A percentile compares a stretch with the other conserved stretches of the same genome.
phyloP scores from a whole-genome alignment of 2,113 vertebrate species.

The Leptobrachium leishanense region DNA sequence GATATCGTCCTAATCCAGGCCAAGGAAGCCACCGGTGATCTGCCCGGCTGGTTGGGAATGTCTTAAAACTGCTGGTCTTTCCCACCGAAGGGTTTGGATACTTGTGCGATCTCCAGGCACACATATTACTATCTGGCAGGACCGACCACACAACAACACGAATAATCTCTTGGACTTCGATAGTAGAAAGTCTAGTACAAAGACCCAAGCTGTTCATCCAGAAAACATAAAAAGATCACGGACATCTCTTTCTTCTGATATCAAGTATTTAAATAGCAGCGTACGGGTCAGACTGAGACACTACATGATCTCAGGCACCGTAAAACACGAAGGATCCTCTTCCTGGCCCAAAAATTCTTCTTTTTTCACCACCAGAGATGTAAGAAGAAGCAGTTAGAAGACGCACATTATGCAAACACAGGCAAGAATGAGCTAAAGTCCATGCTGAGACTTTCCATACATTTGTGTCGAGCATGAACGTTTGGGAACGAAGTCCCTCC shows the following conservation, averaged over 20 bases:
- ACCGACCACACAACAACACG: neutral
- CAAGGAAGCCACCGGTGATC: neutral
- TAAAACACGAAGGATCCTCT: no score
- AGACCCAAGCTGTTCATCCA: neutral
- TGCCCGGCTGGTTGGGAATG: neutral
- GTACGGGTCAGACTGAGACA: no score
- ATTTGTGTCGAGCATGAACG: no score
- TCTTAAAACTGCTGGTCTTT: neutral
- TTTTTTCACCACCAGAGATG: no score
- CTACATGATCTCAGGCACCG: no score
- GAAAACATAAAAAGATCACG: conserved; percentile 9
- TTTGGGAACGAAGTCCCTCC: no score
- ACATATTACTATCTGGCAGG: conserved; percentile 9
- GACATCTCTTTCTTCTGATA: neutral
- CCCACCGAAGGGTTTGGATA: conserved; percentile 15
- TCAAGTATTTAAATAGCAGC: no score
- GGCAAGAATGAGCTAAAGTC: no score
- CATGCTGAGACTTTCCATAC: no score
- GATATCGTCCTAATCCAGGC: conserved; percentile 4
- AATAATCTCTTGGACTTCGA: conserved; percentile 10
- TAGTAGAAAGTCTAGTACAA: neutral
- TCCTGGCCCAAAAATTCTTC: no score
- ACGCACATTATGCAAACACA: no score
- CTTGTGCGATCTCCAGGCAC: conserved; percentile 5
- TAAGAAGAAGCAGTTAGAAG: no score